phyloP scores from a whole-genome alignment of 2,888 invertebrate species.

The Desoria tigrina region DNA sequence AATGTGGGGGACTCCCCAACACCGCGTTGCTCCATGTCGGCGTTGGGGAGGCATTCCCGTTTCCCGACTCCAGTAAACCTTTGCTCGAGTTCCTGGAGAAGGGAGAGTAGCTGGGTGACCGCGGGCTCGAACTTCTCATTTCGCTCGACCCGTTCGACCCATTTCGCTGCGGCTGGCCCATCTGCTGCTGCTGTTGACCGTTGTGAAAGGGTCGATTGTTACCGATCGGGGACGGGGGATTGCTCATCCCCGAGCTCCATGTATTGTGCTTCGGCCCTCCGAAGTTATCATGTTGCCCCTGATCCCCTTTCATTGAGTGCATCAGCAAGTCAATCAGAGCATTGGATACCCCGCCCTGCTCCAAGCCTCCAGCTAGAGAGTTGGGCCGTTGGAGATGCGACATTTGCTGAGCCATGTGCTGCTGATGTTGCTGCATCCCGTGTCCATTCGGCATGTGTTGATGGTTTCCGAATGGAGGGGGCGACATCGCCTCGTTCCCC shows the following conservation, averaged over 20 bases:
- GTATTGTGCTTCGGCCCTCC: constrained; percentile 41
- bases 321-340: constrained; percentile 52
- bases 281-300: constrained; percentile 23
- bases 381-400: constrained; percentile 23
- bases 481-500: constrained; percentile 30
- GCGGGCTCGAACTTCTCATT: constrained; percentile 52
- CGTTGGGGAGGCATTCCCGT: constrained; percentile 54
- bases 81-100: constrained; percentile 50
- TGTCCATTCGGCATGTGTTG: constrained; percentile 34
- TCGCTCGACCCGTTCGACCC: constrained; percentile 52
- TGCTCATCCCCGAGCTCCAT: constrained; percentile 46
- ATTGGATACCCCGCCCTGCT: constrained; percentile 47
- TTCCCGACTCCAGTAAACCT: constrained; percentile 53
- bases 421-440: constrained; percentile 35
- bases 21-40: constrained; percentile 53
- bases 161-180: constrained; percentile 47
- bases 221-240: constrained; percentile 52
- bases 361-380: constrained; percentile 28
- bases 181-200: constrained; percentile 31
- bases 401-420: constrained; percentile 30
- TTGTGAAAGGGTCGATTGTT: constrained; percentile 49
- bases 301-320: constrained; percentile 53
- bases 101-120: constrained; percentile 51
- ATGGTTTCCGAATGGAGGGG: constrained; percentile 35
- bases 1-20: constrained; percentile 53